These are phyloP conservation scores for Omphaloscelis lunosa DNA, from an alignment of 2,888 invertebrate genomes.

Conservation along the genomic window DNA sequence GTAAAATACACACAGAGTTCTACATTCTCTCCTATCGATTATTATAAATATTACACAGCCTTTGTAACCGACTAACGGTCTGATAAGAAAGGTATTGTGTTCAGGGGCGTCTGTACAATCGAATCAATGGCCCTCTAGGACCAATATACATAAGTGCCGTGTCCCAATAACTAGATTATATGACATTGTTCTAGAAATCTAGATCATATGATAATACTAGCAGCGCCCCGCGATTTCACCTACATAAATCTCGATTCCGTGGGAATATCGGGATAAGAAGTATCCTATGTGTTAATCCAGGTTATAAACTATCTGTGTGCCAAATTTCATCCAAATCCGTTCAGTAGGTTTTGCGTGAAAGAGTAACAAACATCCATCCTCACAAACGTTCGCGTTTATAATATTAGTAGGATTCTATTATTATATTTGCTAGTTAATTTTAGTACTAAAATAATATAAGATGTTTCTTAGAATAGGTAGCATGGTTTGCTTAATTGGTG, in stretches of 20 bases:
- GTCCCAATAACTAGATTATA: conserved; percentile 34
- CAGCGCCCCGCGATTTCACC: no score
- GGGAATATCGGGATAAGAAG: no score
- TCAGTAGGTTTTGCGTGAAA: no score
- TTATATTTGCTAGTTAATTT: conserved; percentile 14
- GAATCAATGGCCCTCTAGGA: conserved; percentile 44
- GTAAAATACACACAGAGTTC: background rate
- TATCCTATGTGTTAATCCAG: no score
- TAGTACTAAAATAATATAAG: conserved; percentile 19
- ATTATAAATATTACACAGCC: conserved; percentile 4
- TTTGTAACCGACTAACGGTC: conserved; percentile 12
- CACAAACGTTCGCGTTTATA: no score
- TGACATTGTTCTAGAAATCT: conserved; percentile 23
- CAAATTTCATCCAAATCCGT: no score
- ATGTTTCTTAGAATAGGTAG: background rate
- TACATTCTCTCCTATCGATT: conserved; percentile 5
- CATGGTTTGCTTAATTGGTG: background rate
- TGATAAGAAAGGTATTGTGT: conserved; percentile 52
- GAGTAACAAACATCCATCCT: no score
- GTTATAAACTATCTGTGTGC: no score
- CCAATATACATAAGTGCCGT: no score
- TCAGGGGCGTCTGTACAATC: conserved; percentile 39
- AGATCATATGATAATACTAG: no score
- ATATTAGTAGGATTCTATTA: background rate
- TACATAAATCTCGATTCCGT: no score